Conservation (phyloP, 2,797 vertebrate species). For the Coranthus polyacanthus region DNA sequence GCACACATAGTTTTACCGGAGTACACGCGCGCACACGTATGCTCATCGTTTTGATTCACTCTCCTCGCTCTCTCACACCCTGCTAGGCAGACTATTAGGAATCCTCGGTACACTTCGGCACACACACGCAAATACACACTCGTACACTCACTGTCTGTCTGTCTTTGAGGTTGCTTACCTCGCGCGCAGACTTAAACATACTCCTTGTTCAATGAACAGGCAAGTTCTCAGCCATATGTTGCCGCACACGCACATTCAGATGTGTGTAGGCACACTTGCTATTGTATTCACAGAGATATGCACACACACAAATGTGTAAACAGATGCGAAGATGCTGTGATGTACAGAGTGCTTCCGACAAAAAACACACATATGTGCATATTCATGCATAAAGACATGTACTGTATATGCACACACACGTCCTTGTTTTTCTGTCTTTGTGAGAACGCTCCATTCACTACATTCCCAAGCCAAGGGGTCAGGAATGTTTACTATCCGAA, state of each 20-base stretch:
- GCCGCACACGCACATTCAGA: background rate
- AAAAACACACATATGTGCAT: constrained; percentile 15
- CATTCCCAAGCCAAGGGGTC: no score
- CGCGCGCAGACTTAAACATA: constrained; percentile 59
- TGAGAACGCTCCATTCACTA: no score
- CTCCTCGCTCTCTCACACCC: constrained; percentile 55
- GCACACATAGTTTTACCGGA: constrained; percentile 39
- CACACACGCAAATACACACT: constrained; percentile 28
- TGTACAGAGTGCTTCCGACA: background rate
- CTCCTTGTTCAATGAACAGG: constrained; percentile 51
- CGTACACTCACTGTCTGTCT: constrained; percentile 4
- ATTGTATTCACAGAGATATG: background rate
- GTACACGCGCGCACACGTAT: constrained; percentile 23
- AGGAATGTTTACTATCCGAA: no score
- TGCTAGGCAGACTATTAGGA: constrained; percentile 60
- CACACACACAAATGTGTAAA: background rate
- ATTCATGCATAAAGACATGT: no score
- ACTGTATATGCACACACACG: background rate
- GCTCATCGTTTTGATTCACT: constrained; percentile 58
- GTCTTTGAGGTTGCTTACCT: constrained; percentile 34
- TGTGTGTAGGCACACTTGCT: background rate
- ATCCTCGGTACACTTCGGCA: constrained; percentile 5
- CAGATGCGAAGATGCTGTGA: constrained; percentile 13
- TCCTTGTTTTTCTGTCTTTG: no score
- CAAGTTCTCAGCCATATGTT: constrained; percentile 32